phyloP scores from a whole-genome alignment of 2,797 vertebrate species.

The Danio choprae region DNA sequence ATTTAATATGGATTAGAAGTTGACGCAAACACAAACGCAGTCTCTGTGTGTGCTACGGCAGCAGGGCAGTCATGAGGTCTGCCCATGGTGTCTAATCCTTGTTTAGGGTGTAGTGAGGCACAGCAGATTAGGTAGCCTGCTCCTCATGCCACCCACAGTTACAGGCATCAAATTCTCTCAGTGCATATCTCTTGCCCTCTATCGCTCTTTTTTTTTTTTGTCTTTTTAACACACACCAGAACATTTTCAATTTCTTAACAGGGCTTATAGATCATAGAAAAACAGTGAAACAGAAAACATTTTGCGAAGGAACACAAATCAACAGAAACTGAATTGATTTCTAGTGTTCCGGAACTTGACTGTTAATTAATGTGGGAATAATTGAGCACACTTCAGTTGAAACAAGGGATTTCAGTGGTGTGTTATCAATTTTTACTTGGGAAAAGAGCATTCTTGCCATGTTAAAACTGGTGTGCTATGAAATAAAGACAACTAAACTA shows the following conservation, averaged over 20 bases:
- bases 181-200: conserved; percentile 30
- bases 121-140: conserved; percentile 90
- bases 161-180: conserved; percentile 42
- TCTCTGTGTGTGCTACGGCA: conserved; percentile 48
- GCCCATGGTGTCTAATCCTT: conserved; percentile 90
- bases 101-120: conserved; percentile 91
- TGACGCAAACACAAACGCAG: conserved; percentile 51
- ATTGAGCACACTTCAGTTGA: conserved; percentile 48
- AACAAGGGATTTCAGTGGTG: conserved; percentile 44
- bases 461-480: conserved; percentile 33
- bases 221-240: conserved; percentile 38
- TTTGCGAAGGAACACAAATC: conserved; percentile 52
- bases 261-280: conserved; percentile 46
- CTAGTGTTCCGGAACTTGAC: conserved; percentile 58
- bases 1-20: conserved; percentile 55
- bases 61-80: conserved; percentile 87
- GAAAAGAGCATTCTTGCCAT: conserved; percentile 39
- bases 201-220: conserved; percentile 26
- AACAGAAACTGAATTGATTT: conserved; percentile 55
- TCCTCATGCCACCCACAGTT: conserved; percentile 81
- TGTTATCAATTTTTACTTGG: conserved; percentile 38
- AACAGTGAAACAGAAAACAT: conserved; percentile 49
- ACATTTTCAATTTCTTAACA: conserved; percentile 41
- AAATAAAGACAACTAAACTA: conserved; percentile 33
- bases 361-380: conserved; percentile 55